Base-by-base conservation (phyloP, 2,888 invertebrate genomes). In the Lucinisca nassula region DNA sequence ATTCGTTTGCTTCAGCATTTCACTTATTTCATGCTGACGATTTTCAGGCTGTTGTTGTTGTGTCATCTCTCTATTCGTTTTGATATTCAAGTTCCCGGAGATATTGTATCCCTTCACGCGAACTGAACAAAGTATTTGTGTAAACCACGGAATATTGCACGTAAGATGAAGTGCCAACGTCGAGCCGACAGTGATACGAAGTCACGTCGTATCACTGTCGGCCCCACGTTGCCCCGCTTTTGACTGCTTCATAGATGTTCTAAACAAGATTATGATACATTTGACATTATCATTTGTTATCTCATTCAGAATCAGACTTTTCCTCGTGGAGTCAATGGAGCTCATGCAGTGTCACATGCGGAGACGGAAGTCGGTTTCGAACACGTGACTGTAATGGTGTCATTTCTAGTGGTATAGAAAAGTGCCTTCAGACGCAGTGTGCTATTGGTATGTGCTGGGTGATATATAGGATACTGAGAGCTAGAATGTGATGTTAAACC, bases 301-400 rank as follows among this genome's bases (percentile, higher is more conserved):
- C 10, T 55, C 3, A 55, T 67, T 35, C 21, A 67, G 67, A 67
- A 67, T 17, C 32, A 10, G 82, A 79, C 45, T 88, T 82, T 88
- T 79, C 85, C 30, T n/a, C 73, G 0, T 90, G 90, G 90, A 76
- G 81, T 32, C 51, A 35, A 17, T 90, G 90, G 90, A 82, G 82
- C 27, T 35, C 77, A 14, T 90, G 90, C 67, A 88, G 88, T 58
- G 82, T 81, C 45, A 38, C 84, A n/a, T 90, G 90, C 58, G 90
- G 88, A 0, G 38, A 67, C 17, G 88, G 90, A 12, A 85, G 81
- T 32, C 80, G 77, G 40, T 77, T 77, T n/a, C 38, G 90, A 24
- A 55, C 82, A 17, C 84, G 90, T n/a, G 86, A 81, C 58, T 90
- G 90, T 58, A 77, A 72, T 27, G 61, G 37, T 2, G 77, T 30